Evolutionary conservation across 2,888 invertebrate genomes (phyloP), one percentile per base, ranked within the genome.

Genomic region (Rhamphomyia laevipes): DNA sequence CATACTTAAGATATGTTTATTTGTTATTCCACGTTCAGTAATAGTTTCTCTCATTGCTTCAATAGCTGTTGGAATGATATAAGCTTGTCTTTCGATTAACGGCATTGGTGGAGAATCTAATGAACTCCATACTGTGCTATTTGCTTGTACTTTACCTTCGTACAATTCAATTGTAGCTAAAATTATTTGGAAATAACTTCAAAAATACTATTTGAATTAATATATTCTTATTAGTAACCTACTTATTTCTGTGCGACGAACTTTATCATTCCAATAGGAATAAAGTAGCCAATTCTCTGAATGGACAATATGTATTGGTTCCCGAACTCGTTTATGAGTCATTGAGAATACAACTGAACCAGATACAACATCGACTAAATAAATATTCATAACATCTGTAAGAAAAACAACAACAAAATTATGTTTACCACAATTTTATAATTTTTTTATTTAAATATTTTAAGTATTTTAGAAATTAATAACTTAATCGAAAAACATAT

Each of bases 271-370:
- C 73, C 86, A 90, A 70, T 89, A 95, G 35, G 88, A 78, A 71
- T 96, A 97, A 55, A 93, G 87, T 43, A 96, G 70, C 87, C 94
- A 95, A 74, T 99, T 94, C 72, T 99, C 99, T 0, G 93, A 88
- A 72, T 97, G 96, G 13, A 97, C 86, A 45, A 92, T 74, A 62
- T 87, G 68, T 90, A 95, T 76, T 4, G 94, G 87, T 11, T 86
- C 87, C 45, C 82, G 78, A 43, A 88, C 87, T 60, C 87, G 81
- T 51, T 89, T 84, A 69, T 96, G 95, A 53, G 80, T 78, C 57
- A 86, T 82, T 33, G 91, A 84, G 64, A 86, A 86, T 45, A 94
- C 77, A 54, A 96, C 77, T 18, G 84, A 78, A 44, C 99, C 97
- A 23, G 87, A 42, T 10, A 94, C 90, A 30, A 82, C 87, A 74